These are phyloP conservation scores for Mythimna loreyi DNA, from an alignment of 2,888 invertebrate genomes.

Conservation along the genomic window DNA sequence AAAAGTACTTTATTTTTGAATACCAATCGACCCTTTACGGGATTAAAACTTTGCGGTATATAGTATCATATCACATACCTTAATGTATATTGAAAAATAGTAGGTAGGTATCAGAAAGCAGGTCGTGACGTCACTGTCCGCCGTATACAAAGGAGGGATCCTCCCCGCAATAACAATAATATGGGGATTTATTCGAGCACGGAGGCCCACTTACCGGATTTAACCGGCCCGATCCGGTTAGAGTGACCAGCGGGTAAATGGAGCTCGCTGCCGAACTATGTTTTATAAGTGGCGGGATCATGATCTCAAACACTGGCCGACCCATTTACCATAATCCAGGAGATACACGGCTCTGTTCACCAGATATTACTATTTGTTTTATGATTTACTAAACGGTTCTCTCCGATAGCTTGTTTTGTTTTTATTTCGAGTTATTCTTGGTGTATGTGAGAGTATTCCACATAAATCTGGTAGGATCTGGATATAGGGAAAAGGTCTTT, in stretches of 20 bases:
- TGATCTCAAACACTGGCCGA: conserved; percentile 66
- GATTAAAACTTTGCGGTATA: no score
- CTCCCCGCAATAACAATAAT: conserved; percentile 82
- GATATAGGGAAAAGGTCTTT: conserved; percentile 29
- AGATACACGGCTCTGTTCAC: conserved; percentile 66
- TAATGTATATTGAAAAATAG: conserved; percentile 72
- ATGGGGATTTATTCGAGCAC: conserved; percentile 81
- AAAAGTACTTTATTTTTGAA: no score
- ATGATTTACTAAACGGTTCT: conserved; percentile 58
- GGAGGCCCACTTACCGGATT: conserved; percentile 83
- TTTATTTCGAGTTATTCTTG: conserved; percentile 52
- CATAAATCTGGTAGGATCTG: conserved; percentile 49
- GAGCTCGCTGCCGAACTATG: conserved; percentile 71
- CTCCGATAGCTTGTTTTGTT: conserved; percentile 44
- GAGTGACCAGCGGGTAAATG: conserved; percentile 72
- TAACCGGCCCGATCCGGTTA: conserved; percentile 72
- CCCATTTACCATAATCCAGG: conserved; percentile 79
- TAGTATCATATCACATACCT: no score
- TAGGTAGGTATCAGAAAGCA: conserved; percentile 66
- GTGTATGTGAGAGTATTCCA: conserved; percentile 29
- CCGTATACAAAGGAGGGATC: conserved; percentile 77
- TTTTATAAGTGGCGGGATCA: conserved; percentile 81
- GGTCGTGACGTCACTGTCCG: conserved; percentile 71
- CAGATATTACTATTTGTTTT: conserved; percentile 68
- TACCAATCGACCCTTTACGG: no score